Conservation (phyloP, 2,113 vertebrate species). For the Pyxicephalus adspersus region DNA sequence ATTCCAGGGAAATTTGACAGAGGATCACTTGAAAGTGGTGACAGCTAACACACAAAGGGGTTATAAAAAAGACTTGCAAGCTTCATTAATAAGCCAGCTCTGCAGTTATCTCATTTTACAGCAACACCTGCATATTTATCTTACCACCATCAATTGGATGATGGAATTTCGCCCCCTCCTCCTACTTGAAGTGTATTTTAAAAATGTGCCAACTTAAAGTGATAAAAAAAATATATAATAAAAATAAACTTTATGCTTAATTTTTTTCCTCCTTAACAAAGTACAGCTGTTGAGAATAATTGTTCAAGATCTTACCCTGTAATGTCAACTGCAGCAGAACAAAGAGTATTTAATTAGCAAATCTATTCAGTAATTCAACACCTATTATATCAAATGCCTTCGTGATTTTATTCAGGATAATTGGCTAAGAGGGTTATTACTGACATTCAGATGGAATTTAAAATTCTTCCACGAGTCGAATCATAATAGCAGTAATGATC, state of each 20-base stretch:
- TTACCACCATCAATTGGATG: conserved; percentile 79
- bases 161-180: conserved; percentile 70
- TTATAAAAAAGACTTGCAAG: conserved; percentile 71
- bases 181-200: conserved; percentile 65
- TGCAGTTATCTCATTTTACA: conserved; percentile 79
- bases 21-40: conserved; percentile 73
- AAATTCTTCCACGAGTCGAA: conserved; percentile 91
- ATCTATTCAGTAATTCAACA: conserved; percentile 95
- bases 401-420: conserved; percentile 98
- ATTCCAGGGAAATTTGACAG: conserved; percentile 70
- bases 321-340: conserved; percentile 88
- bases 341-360: conserved; percentile 93
- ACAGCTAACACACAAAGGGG: conserved; percentile 70
- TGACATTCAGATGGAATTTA: conserved; percentile 94
- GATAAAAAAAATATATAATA: conserved; percentile 64
- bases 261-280: conserved; percentile 79
- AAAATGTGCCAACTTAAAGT: conserved; percentile 82
- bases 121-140: conserved; percentile 85
- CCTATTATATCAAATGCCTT: conserved; percentile 92
- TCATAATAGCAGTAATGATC: conserved; percentile 97
- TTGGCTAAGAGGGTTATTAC: conserved; percentile 99
- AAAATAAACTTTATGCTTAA: conserved; percentile 77
- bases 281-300: conserved; percentile 87
- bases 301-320: conserved; percentile 87
- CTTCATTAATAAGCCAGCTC: conserved; percentile 81